Evolutionary conservation across 2,888 invertebrate species (phyloP).

Genomic region (Bellardia pandia): DNA sequence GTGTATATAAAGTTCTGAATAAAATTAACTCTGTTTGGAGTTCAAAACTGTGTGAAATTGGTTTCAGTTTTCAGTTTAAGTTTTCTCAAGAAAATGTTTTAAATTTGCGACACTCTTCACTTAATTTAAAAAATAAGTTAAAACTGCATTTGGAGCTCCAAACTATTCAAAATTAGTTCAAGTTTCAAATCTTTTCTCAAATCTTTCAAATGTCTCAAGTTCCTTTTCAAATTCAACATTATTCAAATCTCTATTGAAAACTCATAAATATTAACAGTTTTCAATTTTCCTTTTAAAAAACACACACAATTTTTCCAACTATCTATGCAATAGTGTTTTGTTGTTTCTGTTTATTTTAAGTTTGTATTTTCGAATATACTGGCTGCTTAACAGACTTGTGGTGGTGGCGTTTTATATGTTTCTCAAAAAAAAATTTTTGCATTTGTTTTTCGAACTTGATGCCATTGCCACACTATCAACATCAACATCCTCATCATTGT

Average conservation of each 20-base stretch:
- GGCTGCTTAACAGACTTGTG: constrained; percentile 27
- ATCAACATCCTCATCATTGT: constrained; percentile 69
- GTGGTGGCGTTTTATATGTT: constrained; percentile 42
- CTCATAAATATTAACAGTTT: constrained; percentile 16
- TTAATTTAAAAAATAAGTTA: too few relatives aligned
- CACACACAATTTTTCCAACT: constrained; percentile 5
- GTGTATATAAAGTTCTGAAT: too few relatives aligned
- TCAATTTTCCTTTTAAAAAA: not conserved
- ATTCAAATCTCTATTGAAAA: not conserved
- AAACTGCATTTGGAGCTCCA: too few relatives aligned
- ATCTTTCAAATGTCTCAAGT: not conserved
- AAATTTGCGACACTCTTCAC: too few relatives aligned
- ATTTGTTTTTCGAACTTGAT: constrained; percentile 44
- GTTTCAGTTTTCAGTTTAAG: too few relatives aligned
- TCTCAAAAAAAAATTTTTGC: not conserved
- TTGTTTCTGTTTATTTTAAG: constrained; percentile 55
- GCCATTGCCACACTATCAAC: constrained; percentile 71
- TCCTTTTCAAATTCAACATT: not conserved
- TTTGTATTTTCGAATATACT: constrained; percentile 37
- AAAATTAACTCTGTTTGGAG: too few relatives aligned
- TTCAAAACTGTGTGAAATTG: too few relatives aligned
- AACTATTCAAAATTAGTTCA: too few relatives aligned
- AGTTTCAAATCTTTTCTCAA: too few relatives aligned
- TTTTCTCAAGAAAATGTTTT: too few relatives aligned
- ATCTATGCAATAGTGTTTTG: too few relatives aligned